Evolutionary conservation across 2,888 invertebrate genomes (phyloP), one percentile per base, ranked within the genome.

Genomic region (Pinctada fucata): DNA sequence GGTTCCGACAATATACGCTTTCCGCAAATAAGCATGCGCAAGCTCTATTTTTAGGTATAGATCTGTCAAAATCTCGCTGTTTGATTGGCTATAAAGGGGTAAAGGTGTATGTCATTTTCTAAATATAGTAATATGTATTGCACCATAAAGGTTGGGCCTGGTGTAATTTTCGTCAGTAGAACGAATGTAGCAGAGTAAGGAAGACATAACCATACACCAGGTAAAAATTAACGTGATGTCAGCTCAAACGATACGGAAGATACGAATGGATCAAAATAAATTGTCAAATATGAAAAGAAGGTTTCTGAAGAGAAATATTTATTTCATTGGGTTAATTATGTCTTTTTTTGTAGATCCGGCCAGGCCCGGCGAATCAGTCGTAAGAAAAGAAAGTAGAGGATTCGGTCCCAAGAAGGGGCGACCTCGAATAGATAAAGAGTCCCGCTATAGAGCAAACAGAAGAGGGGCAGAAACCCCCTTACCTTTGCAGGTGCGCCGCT

Each of bases 91-190:
- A 13, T 10, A 13, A 58, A 13, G 8, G 13, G 58, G 8, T 6
- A 13, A 58, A 10, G 58, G 10, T 66, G 45, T 70, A 70, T 73
- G 78, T 83, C 76, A 84, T 76, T 52, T 74, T 66, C 85, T 84
- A 82, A 83, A 83, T 79, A 78, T 88, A 88, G 87, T 75, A 79
- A 79, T 69, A 70, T 75, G 75, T 78, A 86, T 88, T 89, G 88
- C 88, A 87, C 89, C 87, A 88, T 87, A 87, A 80, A 78, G 79
- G 73, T 66, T 63, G 50, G 66, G 50, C 77, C 72, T 82, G 78
- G 83, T 84, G 85, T 70, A 85, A 83, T 76, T 49, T 48, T 58
- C 71, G 49, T 79, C 83, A 84, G 76, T 83, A 81, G 81, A 84
- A 80, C 81, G 85, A 84, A 84, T 84, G 84, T 85, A 82, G 79